Evolutionary conservation across 1,140 invertebrate genomes (phyloP).

Genomic region (Centruroides vittatus): DNA sequence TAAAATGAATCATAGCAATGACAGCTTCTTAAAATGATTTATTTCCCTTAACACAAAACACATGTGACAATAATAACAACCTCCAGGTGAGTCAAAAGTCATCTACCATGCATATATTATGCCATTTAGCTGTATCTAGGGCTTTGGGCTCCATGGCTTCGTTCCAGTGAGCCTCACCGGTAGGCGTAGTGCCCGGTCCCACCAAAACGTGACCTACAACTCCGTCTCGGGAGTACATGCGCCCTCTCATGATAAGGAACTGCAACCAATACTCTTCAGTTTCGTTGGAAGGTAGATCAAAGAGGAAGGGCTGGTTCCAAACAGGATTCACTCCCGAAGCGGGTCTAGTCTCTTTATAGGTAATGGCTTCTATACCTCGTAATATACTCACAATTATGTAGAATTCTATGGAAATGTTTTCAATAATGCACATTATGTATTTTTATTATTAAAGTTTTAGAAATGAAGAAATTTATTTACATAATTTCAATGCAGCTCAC

Average conservation of each 20-base stretch:
- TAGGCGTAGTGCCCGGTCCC: slow-evolving; percentile 7
- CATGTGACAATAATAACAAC: too few species aligned
- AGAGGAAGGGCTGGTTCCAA: slow-evolving; percentile 16
- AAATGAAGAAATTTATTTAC: neutral
- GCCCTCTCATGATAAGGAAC: slow-evolving; percentile 17
- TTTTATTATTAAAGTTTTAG: neutral
- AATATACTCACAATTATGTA: slow-evolving; percentile 8
- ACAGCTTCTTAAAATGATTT: too few species aligned
- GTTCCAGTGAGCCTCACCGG: slow-evolving; percentile 17
- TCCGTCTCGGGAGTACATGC: slow-evolving; percentile 10
- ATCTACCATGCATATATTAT: slow-evolving; percentile 5
- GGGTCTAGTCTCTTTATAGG: slow-evolving; percentile 1
- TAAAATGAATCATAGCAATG: too few species aligned
- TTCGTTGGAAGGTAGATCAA: slow-evolving; percentile 4
- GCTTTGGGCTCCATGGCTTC: slow-evolving; percentile 14
- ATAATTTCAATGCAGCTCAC: too few species aligned
- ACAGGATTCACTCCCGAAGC: slow-evolving; percentile 6
- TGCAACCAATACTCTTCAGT: slow-evolving; percentile 10
- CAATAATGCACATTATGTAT: neutral
- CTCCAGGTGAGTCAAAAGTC: too few species aligned
- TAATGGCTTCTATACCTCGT: neutral
- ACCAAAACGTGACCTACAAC: slow-evolving; percentile 18
- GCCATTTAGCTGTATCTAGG: slow-evolving; percentile 17
- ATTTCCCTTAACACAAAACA: too few species aligned
- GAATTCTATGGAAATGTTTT: neutral